These are phyloP conservation scores for Pseudococcus longispinus DNA, from an alignment of 2,888 invertebrate species.

Conservation along the genomic window DNA sequence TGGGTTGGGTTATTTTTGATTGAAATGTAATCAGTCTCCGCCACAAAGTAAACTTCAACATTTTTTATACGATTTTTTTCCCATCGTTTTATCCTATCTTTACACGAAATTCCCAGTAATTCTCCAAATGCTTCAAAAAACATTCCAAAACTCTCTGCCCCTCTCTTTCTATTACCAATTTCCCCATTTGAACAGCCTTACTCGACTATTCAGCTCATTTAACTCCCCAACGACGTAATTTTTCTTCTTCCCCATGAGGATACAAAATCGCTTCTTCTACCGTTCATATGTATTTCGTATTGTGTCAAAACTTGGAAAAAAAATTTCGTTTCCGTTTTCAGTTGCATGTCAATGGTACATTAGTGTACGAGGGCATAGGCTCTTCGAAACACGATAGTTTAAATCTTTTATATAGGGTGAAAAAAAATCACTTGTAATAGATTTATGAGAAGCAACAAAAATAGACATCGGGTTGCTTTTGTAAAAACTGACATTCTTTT, in stretches of 20 bases:
- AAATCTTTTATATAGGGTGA: slow-evolving; percentile 2
- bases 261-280: not conserved
- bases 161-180: not conserved
- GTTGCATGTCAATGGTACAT: slow-evolving; percentile 15
- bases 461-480: slow-evolving; percentile 34
- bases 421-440: slow-evolving; percentile 39
- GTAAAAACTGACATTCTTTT: slow-evolving; percentile 41
- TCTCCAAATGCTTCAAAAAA: not conserved
- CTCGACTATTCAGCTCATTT: not conserved
- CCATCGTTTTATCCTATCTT: not conserved
- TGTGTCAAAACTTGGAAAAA: not conserved
- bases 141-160: not conserved
- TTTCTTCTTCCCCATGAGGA: not conserved
- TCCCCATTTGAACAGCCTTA: not conserved
- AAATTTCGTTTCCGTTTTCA: slow-evolving; percentile 19
- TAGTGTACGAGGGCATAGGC: not conserved
- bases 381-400: slow-evolving; percentile 29
- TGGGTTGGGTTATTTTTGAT: no score
- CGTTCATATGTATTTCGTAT: not conserved
- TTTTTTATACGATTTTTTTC: not conserved
- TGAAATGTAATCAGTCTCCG: no score
- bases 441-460: slow-evolving; percentile 21
- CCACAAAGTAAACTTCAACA: no score
- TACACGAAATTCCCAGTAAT: not conserved
- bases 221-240: not conserved